A percentile compares a stretch with the other conserved stretches of the same genome.
phyloP scores from a whole-genome alignment of 2,888 invertebrate genomes.

The Zaprionus obscuricornis region DNA sequence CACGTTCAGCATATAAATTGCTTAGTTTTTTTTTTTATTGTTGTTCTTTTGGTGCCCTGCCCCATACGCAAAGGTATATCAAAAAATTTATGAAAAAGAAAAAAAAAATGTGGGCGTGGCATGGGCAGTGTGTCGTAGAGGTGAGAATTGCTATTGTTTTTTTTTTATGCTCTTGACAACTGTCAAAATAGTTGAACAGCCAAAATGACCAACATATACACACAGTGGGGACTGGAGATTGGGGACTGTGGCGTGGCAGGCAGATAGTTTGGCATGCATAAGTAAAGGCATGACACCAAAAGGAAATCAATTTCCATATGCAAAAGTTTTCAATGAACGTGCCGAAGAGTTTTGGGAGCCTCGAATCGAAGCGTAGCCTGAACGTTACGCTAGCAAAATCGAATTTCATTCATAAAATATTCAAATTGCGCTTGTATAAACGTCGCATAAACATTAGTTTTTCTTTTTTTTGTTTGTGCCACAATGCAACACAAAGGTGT shows the following conservation, averaged over 20 bases:
- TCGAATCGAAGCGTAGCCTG: too few relatives aligned
- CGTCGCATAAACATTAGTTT: conserved; percentile 72
- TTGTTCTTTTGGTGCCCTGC: not conserved
- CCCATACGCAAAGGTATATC: not conserved
- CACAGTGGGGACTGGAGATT: not conserved
- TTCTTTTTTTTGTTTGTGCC: conserved; percentile 41
- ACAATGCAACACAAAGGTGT: conserved; percentile 37
- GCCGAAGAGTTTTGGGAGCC: conserved; percentile 27
- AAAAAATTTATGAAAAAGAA: conserved; percentile 14
- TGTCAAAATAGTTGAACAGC: conserved; percentile 65
- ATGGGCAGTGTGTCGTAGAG: conserved; percentile 34
- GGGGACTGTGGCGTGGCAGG: too few relatives aligned
- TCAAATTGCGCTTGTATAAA: conserved; percentile 77
- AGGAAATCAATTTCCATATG: conserved; percentile 78
- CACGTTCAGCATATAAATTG: conserved; percentile 82
- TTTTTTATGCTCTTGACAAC: conserved; percentile 69
- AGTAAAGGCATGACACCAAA: conserved; percentile 56
- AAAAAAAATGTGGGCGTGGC: conserved; percentile 8
- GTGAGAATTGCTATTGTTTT: conserved; percentile 77
- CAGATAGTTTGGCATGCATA: conserved; percentile 32
- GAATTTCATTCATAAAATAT: conserved; percentile 77
- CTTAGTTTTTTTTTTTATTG: conserved; percentile 62
- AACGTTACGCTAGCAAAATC: conserved; percentile 51
- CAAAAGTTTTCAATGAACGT: conserved; percentile 77
- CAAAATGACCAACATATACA: conserved; percentile 33